phyloP scores from a whole-genome alignment of 2,888 invertebrate genomes.

The Laothoe populi region DNA sequence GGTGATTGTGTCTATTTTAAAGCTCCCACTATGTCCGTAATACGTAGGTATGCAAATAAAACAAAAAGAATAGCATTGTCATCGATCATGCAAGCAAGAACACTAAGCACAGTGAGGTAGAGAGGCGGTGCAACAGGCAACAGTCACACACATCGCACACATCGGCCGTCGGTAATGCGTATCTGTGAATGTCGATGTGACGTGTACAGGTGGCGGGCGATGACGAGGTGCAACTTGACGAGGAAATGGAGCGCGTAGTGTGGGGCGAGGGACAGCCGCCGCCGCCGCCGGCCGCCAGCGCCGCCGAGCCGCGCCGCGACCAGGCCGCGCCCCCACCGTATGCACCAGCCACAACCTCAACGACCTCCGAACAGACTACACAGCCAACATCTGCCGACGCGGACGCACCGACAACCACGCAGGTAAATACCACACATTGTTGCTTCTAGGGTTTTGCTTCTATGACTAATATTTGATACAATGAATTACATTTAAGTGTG shows the following conservation, averaged over 20 bases:
- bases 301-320: conserved; percentile 59
- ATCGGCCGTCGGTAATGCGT: neutral
- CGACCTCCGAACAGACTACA: conserved; percentile 25
- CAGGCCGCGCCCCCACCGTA: conserved; percentile 51
- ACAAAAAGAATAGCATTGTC: no score
- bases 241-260: conserved; percentile 95
- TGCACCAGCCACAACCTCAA: conserved; percentile 26
- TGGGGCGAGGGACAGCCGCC: conserved; percentile 87
- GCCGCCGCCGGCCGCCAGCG: conserved; percentile 68
- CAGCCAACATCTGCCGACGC: conserved; percentile 8
- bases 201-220: conserved; percentile 57
- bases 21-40: no score
- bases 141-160: no score
- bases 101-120: no score
- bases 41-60: no score
- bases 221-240: conserved; percentile 91
- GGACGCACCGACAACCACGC: neutral
- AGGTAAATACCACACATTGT: neutral
- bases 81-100: no score
- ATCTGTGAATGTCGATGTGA: neutral
- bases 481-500: no score
- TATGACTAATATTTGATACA: no score
- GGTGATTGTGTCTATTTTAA: no score
- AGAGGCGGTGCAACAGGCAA: no score
- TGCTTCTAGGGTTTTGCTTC: neutral